Base-by-base conservation (phyloP, 1,140 invertebrate genomes). In the Megathymus violae region DNA sequence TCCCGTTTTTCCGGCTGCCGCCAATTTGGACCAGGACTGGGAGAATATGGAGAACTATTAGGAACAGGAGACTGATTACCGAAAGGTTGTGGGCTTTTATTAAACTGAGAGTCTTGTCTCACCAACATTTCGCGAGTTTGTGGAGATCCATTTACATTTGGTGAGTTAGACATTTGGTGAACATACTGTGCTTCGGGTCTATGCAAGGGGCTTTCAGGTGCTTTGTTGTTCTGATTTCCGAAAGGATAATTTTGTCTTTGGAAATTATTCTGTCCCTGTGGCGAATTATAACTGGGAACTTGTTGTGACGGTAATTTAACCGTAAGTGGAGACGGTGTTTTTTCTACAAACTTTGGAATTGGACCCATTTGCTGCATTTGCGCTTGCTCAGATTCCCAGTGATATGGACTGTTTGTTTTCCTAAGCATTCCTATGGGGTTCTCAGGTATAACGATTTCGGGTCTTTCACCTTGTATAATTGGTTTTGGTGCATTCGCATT, bases 381-480 rank as follows among this genome's bases (percentile, higher is more conserved):
- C 4, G 84, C 85, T 44, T 89, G 80, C 62, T 92, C 91, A 6
- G 80, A 72, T 71, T 92, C 89, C 90, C 91, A 92, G 44, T 92
- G 91, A 43, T 92, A 92, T 4, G 91, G 91, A 61, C 91, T 92
- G 47, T 91, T 89, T 4, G 91, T 92, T 85, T 92, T 92, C 51
- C 91, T 77, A 36, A 92, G 66, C 91, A 92, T 92, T 48, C 91
- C 93, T 78, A 94, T 94, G 1, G 94, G 94, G 80, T 95, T 94
- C 44, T 94, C 87, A 5, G 94, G 94, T 25, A 95, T 95, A 7
- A 94, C 94, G 69, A 95, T 95, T 83, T 95, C 94, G 15, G 94
- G 94, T 48, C 94, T 85, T 80, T 88, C 92, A 54, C 88, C 91
- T 13, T 75, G 69, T 14, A 62, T 70, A 43, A 86, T 65, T 11